Conservation (phyloP, 2,888 invertebrate species). For the Phragmatobia fuliginosa region DNA sequence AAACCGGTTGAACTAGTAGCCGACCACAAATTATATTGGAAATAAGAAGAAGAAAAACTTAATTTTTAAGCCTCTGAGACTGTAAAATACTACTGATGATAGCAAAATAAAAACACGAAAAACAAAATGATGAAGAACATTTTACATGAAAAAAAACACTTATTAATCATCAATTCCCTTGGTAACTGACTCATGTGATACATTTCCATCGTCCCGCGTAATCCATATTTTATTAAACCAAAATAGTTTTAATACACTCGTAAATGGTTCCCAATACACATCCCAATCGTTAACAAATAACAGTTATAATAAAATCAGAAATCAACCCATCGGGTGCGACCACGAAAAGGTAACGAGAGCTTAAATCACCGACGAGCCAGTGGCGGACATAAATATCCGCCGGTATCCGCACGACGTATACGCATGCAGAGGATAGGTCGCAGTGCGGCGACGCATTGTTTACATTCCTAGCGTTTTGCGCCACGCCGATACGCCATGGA, state of each 20-base stretch:
- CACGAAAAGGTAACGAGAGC: slow-evolving; percentile 39
- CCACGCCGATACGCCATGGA: slow-evolving; percentile 39
- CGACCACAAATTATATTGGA: too few relatives aligned
- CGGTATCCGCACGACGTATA: slow-evolving; percentile 35
- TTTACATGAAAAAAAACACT: not conserved
- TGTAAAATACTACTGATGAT: too few relatives aligned
- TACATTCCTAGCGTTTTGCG: slow-evolving; percentile 50
- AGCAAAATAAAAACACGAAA: too few relatives aligned
- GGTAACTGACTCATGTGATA: too few relatives aligned
- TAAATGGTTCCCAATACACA: slow-evolving; percentile 1
- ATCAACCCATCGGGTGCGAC: slow-evolving; percentile 19
- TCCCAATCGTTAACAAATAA: slow-evolving; percentile 10
- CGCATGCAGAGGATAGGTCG: slow-evolving; percentile 46
- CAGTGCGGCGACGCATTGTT: slow-evolving; percentile 65
- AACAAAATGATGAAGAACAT: too few relatives aligned
- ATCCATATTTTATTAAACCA: not conserved
- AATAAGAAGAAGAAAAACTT: too few relatives aligned
- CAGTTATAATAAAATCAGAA: slow-evolving; percentile 13
- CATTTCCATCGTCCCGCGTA: not conserved
- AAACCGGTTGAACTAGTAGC: too few relatives aligned
- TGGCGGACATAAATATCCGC: slow-evolving; percentile 55
- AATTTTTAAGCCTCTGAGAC: too few relatives aligned
- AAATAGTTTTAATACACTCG: not conserved
- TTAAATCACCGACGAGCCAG: slow-evolving; percentile 51
- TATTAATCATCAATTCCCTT: not conserved